Evolutionary conservation across 2,888 invertebrate species (phyloP), one percentile per base, ranked within the genome.

Genomic region (Polyommatus iphigenia): DNA sequence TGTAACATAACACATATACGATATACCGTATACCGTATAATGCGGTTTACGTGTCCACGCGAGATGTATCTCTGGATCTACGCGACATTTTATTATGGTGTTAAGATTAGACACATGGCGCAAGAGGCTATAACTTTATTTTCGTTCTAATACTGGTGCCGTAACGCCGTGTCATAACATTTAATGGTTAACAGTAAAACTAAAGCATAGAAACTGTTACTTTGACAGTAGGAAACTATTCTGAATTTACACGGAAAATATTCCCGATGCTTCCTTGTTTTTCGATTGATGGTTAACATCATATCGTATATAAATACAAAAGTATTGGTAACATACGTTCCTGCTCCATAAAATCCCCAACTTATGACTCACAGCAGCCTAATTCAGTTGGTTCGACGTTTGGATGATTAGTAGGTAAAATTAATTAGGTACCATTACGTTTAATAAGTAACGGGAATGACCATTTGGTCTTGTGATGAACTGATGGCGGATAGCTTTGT

Each of bases 1-100:
- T 73, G 73, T 73, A 46, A 46, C 46, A 24, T 46, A 29, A 50
- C 46, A 75, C 75, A 75, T 54, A 73, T 24, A 75, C 75, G 18
- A 29, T 29, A 54, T 24, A 75, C 54, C 7, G 50, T 29, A 54
- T 24, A 75, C 54, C 7, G 50, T 29, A 54, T 24, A 75, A 20
- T 54, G 46, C 50, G 24, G 24, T 41, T 73, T 67, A 67, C 73
- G 41, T 73, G 46, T 73, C 24, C 29, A 75, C 18, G 41, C 41
- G 50, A 75, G 50, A 20, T 75, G 24, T 73, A 46, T 46, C 24
- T 32, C 29, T 29, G 3, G 46, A 67, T 75, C n/a, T 50, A 15
- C 75, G 75, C 29, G 75, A 75, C 50, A 75, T 54, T 54, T 50
- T 75, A 73, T 73, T 73, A 46, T 50, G 75, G 75, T 75, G 75